Evolutionary conservation across 2,888 invertebrate species (phyloP), one percentile per base, ranked within the genome.

Genomic region (Torymus tubicola): DNA sequence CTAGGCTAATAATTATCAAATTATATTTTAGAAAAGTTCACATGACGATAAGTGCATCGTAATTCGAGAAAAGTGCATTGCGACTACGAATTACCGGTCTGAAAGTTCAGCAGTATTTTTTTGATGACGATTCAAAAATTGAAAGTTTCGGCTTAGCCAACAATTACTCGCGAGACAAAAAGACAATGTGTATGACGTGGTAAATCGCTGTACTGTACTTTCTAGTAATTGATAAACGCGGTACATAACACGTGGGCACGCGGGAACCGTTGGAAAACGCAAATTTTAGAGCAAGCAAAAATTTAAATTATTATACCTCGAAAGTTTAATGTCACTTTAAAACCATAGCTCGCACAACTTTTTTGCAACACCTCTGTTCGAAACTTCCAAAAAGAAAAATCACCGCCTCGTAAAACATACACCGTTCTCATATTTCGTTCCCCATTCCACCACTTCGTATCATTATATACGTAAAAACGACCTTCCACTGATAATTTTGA

Each of bases 1-100:
- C 31, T n/a, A n/a, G 58, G 3, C 18, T 50, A 13, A n/a, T 16
- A 57, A 76, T 71, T 67, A 75, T 80, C 67, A 12, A 57, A 71
- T 71, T 65, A 72, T 70, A 72, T 72, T 60, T 55, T 42, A 67
- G 69, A 69, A 77, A 74, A 53, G 42, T 73, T 64, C 53, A 13
- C 52, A 63, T 18, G 64, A 18, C 16, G 73, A 60, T 67, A 65
- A 58, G 31, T 2, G 42, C 50, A 14, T 12, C 21, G 18, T 58
- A 69, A 77, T 77, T 70, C 63, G 2, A 14, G 64, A 50, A 70
- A 42, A 71, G 18, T 55, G n/a, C n/a, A 55, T 13, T 14, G 14
- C 24, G 12, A 70, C 60, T 70, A 53, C 24, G n/a, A 5, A 21
- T 11, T 52, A 67, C 42, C 11, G 42, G n/a, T 16, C 42, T 60